phyloP scores from a whole-genome alignment of 2,888 invertebrate species.

The Ypsolopha scabrella region DNA sequence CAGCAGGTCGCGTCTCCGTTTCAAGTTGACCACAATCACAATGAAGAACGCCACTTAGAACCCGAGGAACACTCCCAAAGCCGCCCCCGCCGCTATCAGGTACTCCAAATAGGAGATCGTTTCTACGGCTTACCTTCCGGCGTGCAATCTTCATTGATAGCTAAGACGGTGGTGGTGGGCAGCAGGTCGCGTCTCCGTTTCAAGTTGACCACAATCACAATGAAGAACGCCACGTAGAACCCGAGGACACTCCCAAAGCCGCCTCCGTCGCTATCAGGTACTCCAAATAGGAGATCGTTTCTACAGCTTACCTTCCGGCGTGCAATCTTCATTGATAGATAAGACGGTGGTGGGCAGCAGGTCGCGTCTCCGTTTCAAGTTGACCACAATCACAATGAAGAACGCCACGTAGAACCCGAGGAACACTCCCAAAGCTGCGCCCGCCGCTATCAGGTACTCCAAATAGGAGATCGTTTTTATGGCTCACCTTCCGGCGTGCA shows the following conservation, averaged over 20 bases:
- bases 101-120: slow-evolving; percentile 61
- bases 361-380: no score
- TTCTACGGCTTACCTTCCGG: no score
- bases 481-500: no score
- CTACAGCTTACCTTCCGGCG: no score
- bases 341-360: no score
- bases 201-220: slow-evolving; percentile 22
- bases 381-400: slow-evolving; percentile 22
- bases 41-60: slow-evolving; percentile 47
- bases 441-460: slow-evolving; percentile 52
- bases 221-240: slow-evolving; percentile 44
- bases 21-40: slow-evolving; percentile 19
- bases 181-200: no score
- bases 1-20: no score
- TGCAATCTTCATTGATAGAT: no score
- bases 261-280: slow-evolving; percentile 49
- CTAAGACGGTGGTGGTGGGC: no score
- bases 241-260: slow-evolving; percentile 38
- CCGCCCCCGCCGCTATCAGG: slow-evolving; percentile 43
- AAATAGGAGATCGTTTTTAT: slow-evolving; percentile 56
- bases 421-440: slow-evolving; percentile 41
- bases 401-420: slow-evolving; percentile 48
- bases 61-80: slow-evolving; percentile 40
- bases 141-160: no score
- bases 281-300: slow-evolving; percentile 54